phyloP scores from a whole-genome alignment of 2,888 invertebrate genomes.

The Beris morrisii region DNA sequence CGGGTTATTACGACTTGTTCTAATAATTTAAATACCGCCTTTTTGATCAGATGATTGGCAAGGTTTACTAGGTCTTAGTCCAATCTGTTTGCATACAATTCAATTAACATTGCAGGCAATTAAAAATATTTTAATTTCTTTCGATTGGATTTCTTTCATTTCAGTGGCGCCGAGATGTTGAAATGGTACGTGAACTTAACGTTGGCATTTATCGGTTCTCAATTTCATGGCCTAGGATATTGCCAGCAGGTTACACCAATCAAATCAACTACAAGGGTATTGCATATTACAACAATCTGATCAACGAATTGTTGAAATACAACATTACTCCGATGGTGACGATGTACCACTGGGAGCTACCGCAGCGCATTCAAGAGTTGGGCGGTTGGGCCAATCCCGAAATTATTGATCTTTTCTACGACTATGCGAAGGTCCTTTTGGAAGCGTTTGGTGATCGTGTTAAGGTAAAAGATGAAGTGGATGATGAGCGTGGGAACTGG shows the following conservation, averaged over 20 bases:
- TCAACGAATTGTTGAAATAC: slow-evolving; percentile 67
- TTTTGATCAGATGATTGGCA: no score
- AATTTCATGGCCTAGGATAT: slow-evolving; percentile 73
- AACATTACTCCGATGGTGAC: slow-evolving; percentile 72
- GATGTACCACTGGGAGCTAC: slow-evolving; percentile 73
- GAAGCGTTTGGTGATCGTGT: slow-evolving; percentile 66
- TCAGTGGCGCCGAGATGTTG: slow-evolving; percentile 62
- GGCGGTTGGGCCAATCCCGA: slow-evolving; percentile 71
- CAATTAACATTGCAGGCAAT: no score
- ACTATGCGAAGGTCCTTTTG: slow-evolving; percentile 66
- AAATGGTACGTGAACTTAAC: slow-evolving; percentile 64
- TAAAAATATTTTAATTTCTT: no score
- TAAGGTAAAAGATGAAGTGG: slow-evolving; percentile 47
- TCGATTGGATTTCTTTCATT: no score
- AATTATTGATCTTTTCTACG: slow-evolving; percentile 65
- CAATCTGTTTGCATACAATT: no score
- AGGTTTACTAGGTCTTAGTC: no score
- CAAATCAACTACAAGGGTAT: slow-evolving; percentile 70
- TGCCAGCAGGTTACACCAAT: slow-evolving; percentile 70
- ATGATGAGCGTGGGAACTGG: not conserved
- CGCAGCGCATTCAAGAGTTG: slow-evolving; percentile 65
- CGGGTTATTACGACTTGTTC: no score
- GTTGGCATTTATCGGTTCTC: slow-evolving; percentile 73
- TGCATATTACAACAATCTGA: slow-evolving; percentile 74
- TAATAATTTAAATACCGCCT: no score